Conservation (phyloP, 2,113 vertebrate species). For the Camelus bactrianus region DNA sequence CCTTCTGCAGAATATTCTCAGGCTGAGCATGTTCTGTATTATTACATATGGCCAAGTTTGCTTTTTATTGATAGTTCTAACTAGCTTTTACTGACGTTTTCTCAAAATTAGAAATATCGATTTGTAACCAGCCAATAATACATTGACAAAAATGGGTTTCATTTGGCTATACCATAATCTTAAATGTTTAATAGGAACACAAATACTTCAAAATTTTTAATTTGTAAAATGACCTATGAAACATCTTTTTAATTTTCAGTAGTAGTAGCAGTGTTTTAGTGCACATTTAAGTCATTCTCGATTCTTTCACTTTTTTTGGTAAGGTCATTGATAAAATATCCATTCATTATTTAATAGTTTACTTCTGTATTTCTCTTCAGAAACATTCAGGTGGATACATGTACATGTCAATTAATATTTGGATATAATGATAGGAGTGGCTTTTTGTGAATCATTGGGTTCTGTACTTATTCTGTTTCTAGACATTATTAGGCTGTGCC, state of each 20-base stretch:
- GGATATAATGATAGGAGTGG: background rate
- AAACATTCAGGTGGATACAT: background rate
- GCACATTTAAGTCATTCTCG: background rate
- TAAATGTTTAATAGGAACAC: slow-evolving; percentile 4
- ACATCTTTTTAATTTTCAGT: background rate
- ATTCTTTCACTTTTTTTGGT: slow-evolving; percentile 2
- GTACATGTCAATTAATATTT: background rate
- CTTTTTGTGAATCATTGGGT: slow-evolving; percentile 11
- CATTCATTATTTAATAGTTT: background rate
- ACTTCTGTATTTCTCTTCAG: background rate
- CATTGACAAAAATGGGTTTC: background rate
- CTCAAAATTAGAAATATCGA: background rate
- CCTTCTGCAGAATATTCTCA: background rate
- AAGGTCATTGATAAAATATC: background rate
- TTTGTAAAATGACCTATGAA: background rate
- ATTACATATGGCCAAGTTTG: background rate
- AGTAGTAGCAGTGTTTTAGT: background rate
- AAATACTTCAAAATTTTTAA: background rate
- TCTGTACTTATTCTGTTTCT: background rate
- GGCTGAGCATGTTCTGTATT: background rate
- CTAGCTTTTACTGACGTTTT: background rate
- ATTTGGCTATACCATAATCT: background rate
- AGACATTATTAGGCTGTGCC: slow-evolving; percentile 20
- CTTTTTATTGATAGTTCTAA: slow-evolving; percentile 12
- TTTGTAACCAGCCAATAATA: background rate